These are phyloP conservation scores for Tachina lurida DNA, from an alignment of 2,888 invertebrate genomes.

Conservation along the genomic window DNA sequence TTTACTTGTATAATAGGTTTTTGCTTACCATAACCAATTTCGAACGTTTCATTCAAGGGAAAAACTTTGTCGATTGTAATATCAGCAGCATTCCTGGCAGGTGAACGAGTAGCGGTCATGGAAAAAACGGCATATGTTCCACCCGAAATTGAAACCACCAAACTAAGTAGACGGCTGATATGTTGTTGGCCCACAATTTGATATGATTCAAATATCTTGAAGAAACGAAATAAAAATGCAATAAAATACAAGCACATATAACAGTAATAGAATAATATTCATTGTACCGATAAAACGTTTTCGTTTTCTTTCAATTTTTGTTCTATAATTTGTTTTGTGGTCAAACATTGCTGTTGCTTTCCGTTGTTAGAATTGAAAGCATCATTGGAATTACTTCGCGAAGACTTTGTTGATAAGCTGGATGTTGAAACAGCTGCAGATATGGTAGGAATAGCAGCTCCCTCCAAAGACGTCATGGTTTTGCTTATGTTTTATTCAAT, in stretches of 20 bases:
- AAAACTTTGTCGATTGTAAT: constrained; percentile 91
- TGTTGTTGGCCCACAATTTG: constrained; percentile 81
- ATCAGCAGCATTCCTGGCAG: constrained; percentile 89
- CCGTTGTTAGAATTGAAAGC: constrained; percentile 37
- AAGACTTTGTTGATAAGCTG: constrained; percentile 56
- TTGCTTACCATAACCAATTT: constrained; percentile 87
- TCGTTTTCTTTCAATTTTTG: constrained; percentile 81
- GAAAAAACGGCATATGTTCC: constrained; percentile 81
- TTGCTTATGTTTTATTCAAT: constrained; percentile 18
- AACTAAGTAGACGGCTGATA: constrained; percentile 78
- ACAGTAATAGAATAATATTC: not conserved
- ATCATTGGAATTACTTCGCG: constrained; percentile 49
- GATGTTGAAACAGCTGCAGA: constrained; percentile 74
- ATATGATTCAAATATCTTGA: constrained; percentile 81
- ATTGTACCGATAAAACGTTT: constrained; percentile 79
- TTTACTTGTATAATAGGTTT: too few species aligned
- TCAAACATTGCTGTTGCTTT: constrained; percentile 42
- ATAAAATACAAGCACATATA: constrained; percentile 7
- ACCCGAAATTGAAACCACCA: constrained; percentile 79
- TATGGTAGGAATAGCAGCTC: constrained; percentile 74
- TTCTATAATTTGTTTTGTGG: constrained; percentile 77
- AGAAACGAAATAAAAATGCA: constrained; percentile 27
- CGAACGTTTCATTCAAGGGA: constrained; percentile 91
- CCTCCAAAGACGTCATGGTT: constrained; percentile 63
- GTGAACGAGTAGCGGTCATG: constrained; percentile 81